Percentiles rank a stretch among this genome's conserved stretches.
Evolutionary conservation across 2,113 vertebrate species (phyloP).

Genomic region (Hippocampus zosterae): DNA sequence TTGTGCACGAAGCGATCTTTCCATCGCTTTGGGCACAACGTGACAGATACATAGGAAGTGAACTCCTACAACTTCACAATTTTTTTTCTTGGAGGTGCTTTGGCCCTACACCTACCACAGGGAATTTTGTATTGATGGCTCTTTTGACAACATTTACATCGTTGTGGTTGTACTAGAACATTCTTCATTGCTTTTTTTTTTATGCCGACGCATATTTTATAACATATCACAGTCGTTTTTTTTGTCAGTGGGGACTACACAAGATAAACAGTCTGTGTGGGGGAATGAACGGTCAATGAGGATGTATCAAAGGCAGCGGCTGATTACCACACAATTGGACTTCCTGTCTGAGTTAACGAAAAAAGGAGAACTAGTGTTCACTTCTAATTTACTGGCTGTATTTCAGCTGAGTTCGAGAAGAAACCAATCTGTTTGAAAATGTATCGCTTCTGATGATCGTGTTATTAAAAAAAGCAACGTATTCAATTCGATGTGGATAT

Average conservation of each 20-base stretch:
- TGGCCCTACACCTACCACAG: too few relatives aligned
- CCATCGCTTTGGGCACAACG: too few relatives aligned
- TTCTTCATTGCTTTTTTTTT: neutral
- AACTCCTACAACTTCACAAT: too few relatives aligned
- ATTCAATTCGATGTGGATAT: neutral
- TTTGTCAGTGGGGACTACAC: neutral
- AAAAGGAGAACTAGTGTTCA: conserved; percentile 47
- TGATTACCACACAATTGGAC: conserved; percentile 46
- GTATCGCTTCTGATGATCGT: neutral
- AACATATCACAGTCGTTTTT: neutral
- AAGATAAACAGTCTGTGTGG: neutral
- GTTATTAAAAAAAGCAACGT: neutral
- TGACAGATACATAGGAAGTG: too few relatives aligned
- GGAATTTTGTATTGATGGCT: neutral
- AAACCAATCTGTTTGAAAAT: conserved; percentile 10
- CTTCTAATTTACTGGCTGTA: conserved; percentile 15
- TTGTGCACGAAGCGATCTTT: too few relatives aligned
- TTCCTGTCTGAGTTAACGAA: conserved; percentile 34
- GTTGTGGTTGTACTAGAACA: neutral
- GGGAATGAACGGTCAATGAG: neutral
- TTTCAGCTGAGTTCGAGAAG: conserved; percentile 17
- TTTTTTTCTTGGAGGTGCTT: too few relatives aligned
- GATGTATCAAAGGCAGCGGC: conserved; percentile 3
- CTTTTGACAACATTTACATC: neutral
- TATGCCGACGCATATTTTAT: neutral